Evolutionary conservation across 2,888 invertebrate genomes (phyloP), one percentile per base, ranked within the genome.

Genomic region (Folsomia manolachei): DNA sequence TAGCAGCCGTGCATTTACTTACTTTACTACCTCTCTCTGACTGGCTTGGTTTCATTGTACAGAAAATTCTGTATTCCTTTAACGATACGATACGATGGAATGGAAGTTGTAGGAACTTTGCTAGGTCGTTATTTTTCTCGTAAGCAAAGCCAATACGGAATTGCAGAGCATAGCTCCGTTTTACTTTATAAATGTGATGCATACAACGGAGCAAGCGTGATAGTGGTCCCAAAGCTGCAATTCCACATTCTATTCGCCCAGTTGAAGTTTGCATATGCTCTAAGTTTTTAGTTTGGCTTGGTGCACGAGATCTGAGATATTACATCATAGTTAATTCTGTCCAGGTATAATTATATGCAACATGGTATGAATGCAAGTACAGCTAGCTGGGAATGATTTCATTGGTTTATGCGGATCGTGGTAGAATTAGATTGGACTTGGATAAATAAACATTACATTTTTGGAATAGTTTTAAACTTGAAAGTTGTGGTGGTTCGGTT

Each of bases 261-360:
- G 39, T 39, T 4, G 7, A 39, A 56, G 56, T 56, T 56, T 56
- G 56, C 56, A 56, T 56, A 18, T 21, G n/a, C 56, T 56, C 21
- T 56, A 39, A 14, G 19, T n/a, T n/a, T 56, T 7, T 19, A 56
- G 19, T 56, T 19, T 21, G 4, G 39, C 39, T 39, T 39, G 39
- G 39, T 39, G n/a, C n/a, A n/a, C n/a, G n/a, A n/a, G n/a, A n/a
- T n/a, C n/a, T 39, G 39, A 39, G 39, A 14, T n/a, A 56, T 56
- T 56, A 56, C 56, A 56, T 56, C 56, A 56, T 56, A 21, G 11
- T 21, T 56, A 56, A 56, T 19, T 56, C n/a, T 56, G 56, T 56
- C 21, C 56, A 56, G 21, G 19, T 56, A 56, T n/a, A 56, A 14
- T 21, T 14, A 56, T 39, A 14, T 39, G 14, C 39, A 39, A n/a